A percentile compares a stretch with the other conserved stretches of the same genome.
Evolutionary conservation across 2,797 vertebrate species (phyloP).

Genomic region (Oreortyx pictus): DNA sequence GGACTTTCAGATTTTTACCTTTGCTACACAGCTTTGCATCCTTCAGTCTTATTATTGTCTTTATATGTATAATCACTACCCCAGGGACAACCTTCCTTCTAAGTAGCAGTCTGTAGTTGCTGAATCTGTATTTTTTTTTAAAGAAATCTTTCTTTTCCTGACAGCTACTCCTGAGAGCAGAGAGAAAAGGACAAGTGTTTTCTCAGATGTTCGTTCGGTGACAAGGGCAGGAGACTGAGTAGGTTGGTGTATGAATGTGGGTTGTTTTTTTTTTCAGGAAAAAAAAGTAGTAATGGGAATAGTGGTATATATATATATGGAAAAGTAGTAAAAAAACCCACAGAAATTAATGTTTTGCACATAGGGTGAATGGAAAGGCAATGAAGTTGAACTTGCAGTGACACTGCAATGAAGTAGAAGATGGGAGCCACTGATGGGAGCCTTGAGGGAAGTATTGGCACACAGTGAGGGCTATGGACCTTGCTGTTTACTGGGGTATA

Average conservation of each 20-base stretch:
- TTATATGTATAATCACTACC: slow-evolving; percentile 75
- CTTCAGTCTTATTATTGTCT: slow-evolving; percentile 70
- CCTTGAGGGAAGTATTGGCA: background rate
- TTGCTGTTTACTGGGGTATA: accelerated
- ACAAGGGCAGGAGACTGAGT: slow-evolving; percentile 26
- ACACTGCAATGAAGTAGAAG: background rate
- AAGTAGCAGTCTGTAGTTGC: slow-evolving; percentile 60
- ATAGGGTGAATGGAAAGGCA: background rate
- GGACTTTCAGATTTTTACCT: slow-evolving; percentile 50
- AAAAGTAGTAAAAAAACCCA: background rate
- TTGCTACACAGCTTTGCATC: slow-evolving; percentile 39
- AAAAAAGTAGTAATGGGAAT: background rate
- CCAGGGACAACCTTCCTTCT: slow-evolving; percentile 56
- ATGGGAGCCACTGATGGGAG: background rate
- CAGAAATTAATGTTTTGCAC: background rate
- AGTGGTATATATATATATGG: background rate
- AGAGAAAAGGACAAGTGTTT: slow-evolving; percentile 53
- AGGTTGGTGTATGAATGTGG: background rate
- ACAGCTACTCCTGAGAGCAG: slow-evolving; percentile 24
- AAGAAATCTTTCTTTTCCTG: slow-evolving; percentile 38
- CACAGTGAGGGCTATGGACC: background rate
- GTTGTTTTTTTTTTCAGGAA: background rate
- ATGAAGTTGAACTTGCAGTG: background rate
- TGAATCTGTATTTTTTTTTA: slow-evolving; percentile 61
- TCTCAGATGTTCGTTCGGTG: slow-evolving; percentile 47